Evolutionary conservation across 2,888 invertebrate genomes (phyloP), one percentile per base, ranked within the genome.

Genomic region (Chymomyza fuscimana): DNA sequence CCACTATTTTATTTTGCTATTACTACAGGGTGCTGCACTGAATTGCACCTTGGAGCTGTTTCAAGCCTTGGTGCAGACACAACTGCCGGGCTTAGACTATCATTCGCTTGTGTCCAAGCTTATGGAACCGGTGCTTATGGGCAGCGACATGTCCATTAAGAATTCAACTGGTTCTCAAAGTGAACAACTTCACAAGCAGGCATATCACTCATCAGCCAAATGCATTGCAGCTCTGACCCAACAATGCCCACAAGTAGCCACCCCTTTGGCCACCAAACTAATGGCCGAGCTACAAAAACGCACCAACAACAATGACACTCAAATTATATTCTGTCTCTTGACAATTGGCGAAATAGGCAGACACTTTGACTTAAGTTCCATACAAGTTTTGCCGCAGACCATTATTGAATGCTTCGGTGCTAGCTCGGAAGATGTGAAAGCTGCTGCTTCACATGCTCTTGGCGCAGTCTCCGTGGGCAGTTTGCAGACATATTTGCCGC

Each of bases 281-380:
- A 94, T 96, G 78, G 93, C 94, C 73, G 96, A 97, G 90, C 94
- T 96, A 16, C 94, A 95, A 83, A 94, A 93, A 78, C 93, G 94
- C 70, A 93, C 93, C 70, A 60, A 69, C 64, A 80, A 79, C 29
- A 84, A 86, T 16, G 97, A 97, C 90, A 94, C 96, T 1, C 96
- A 97, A 80, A 96, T 97, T 87, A 96, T 99, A 87, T 99, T 99
- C 93, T 96, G 98, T 29, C 93, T 99, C 71, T 93, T 99, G 40
- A 97, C 99, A 25, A 95, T 99, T 79, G 99, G 99, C 0, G 99
- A 99, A 94, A 98, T 99, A 83, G 99, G 99, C 6, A 94, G 97
- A 77, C 96, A 97, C 89, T 94, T 98, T 86, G 97, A 97, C 92
- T 92, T 98, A 72, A 96, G 96, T 87, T 93, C 95, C 46, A 95